A percentile compares a stretch with the other conserved stretches of the same genome.
Evolutionary conservation across 2,113 vertebrate species (phyloP).

Genomic region (Turdus rufiventris): DNA sequence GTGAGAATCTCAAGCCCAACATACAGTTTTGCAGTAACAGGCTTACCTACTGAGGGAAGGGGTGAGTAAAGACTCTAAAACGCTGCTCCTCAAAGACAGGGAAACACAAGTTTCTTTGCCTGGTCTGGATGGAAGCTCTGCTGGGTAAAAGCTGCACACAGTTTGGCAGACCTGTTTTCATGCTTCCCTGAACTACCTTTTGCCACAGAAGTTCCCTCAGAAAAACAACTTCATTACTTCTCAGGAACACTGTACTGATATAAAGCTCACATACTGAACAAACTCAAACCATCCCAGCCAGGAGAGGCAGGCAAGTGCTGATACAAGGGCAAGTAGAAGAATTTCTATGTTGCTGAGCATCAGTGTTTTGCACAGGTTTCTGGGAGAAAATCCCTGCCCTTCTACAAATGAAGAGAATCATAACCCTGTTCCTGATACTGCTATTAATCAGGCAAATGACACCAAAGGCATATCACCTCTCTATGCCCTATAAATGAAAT

Average conservation of each 20-base stretch:
- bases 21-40: background rate
- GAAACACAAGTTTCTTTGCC: fast-evolving
- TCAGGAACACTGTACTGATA: background rate
- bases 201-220: background rate
- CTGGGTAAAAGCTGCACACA: background rate
- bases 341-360: background rate
- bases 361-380: background rate
- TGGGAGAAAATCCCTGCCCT: background rate
- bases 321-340: background rate
- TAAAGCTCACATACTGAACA: background rate
- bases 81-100: background rate
- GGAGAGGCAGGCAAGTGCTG: background rate
- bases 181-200: background rate
- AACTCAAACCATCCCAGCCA: background rate
- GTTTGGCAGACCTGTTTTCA: background rate
- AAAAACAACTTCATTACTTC: background rate
- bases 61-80: background rate
- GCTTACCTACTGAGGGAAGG: fast-evolving
- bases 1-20: background rate
- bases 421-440: background rate
- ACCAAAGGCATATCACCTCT: background rate
- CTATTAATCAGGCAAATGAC: background rate
- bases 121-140: background rate
- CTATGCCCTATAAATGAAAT: background rate
- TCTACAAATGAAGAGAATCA: background rate